Base-by-base conservation (phyloP, 2,888 invertebrate species). In the Lasioglossum oenotherae region DNA sequence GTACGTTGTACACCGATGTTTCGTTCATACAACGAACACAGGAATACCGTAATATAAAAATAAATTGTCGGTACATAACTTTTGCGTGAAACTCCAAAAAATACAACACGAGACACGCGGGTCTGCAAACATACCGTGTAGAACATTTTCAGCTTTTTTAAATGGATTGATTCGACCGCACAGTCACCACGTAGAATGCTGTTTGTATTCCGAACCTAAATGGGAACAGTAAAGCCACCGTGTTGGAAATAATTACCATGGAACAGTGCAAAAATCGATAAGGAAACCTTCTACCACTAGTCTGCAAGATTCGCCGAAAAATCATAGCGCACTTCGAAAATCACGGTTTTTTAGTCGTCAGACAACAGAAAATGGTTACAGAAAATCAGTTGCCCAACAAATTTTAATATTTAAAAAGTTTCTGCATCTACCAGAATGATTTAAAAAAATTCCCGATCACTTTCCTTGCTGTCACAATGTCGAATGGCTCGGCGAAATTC, bases 401-500 rank as follows among this genome's bases (percentile, higher is more conserved):
- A 12, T 12, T 44, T 44, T 44, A 44, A 12, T 8, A 44, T 44
- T 44, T 44, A 44, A 44, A 44, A 12, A 12, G 12, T 44, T 12
- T 12, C 41, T 44, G 41, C 12, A 12, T 12, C 12, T 0, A 44
- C 12, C 41, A 12, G 12, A 14, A 44, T 0, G 12, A 44, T 44
- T 44, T 44, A 0, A 44, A 27, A 46, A 44, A 6, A 19, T 23
- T 35, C 69, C 8, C 10, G 19, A 1, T 0, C 69, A 8, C 6
- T 10, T 41, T 44, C 41, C 49, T 46, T 41, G 23, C n/a, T n/a
- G n/a, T n/a, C 57, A n/a, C 57, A 49, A 12, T 23, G 38, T 41
- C 44, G 14, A 19, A 38, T 12, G 49, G 53, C 16, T 16, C 57
- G 14, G 78, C 53, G 64, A 74, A 88, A 89, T 91, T 92, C 87